Percentiles rank a stretch among this genome's conserved stretches.
Conservation (phyloP, 2,888 invertebrate genomes). For the Timema cristinae region DNA sequence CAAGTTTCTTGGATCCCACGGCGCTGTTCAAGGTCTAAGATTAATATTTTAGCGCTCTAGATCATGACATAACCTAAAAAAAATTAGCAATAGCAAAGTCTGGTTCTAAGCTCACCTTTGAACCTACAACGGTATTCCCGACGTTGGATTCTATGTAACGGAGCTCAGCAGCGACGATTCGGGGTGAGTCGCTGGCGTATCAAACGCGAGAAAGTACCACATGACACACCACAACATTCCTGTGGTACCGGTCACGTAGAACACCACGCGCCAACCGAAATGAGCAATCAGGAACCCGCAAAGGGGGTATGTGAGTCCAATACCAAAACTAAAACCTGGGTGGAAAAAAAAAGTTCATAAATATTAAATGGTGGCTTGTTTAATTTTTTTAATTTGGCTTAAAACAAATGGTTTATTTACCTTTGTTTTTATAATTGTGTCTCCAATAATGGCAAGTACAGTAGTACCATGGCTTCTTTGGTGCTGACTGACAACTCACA, state of each 20-base stretch:
- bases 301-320: constrained; percentile 65
- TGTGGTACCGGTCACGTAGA: constrained; percentile 65
- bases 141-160: constrained; percentile 62
- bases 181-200: constrained; percentile 62
- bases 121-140: constrained; percentile 50
- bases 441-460: too few species aligned
- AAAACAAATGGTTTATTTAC: too few species aligned
- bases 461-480: too few species aligned
- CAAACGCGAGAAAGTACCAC: constrained; percentile 66
- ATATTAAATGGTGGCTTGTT: constrained; percentile 6
- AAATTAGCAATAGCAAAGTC: too few species aligned
- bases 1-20: too few species aligned
- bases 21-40: too few species aligned
- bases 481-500: too few species aligned
- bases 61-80: too few species aligned
- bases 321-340: constrained; percentile 69
- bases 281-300: constrained; percentile 66
- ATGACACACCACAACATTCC: constrained; percentile 61
- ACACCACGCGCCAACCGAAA: constrained; percentile 63
- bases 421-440: too few species aligned
- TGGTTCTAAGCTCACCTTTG: constrained; percentile 40
- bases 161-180: constrained; percentile 60
- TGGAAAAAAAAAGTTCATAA: constrained; percentile 21
- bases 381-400: neutral
- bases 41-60: too few species aligned